Conservation (phyloP, 2,113 vertebrate species). For the Pandion haliaetus region DNA sequence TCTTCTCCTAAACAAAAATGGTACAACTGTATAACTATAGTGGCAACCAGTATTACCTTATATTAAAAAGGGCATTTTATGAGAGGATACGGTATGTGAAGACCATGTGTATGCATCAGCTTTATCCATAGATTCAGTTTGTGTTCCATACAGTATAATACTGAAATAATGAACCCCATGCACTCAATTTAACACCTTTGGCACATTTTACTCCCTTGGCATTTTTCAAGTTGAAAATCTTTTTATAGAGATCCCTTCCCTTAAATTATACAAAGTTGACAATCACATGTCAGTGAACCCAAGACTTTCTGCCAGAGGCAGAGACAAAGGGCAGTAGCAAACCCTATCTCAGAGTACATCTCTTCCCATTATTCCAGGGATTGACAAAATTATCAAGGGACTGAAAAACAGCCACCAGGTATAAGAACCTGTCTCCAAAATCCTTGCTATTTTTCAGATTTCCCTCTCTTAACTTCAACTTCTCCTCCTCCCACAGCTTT, state of each 20-base stretch:
- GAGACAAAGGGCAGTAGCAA: neutral
- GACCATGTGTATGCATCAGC: neutral
- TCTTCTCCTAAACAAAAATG: neutral
- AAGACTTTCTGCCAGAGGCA: neutral
- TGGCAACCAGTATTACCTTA: neutral
- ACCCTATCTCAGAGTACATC: neutral
- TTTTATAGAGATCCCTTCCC: neutral
- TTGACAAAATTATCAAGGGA: neutral
- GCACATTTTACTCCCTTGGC: neutral
- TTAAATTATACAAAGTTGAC: neutral
- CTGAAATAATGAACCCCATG: neutral
- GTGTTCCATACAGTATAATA: neutral
- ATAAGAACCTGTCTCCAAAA: neutral
- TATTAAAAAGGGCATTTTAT: neutral
- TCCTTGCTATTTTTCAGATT: neutral
- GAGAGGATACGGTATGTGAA: neutral
- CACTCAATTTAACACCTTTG: neutral
- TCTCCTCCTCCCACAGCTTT: neutral
- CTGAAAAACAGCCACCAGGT: neutral
- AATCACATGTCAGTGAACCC: neutral
- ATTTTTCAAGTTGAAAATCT: conserved; percentile 1
- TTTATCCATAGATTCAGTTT: neutral
- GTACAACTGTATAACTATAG: neutral
- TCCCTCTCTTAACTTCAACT: neutral
- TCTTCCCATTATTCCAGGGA: neutral